These are phyloP conservation scores for Takifugu bimaculatus DNA, from an alignment of 2,113 vertebrate genomes.

Conservation along the genomic window DNA sequence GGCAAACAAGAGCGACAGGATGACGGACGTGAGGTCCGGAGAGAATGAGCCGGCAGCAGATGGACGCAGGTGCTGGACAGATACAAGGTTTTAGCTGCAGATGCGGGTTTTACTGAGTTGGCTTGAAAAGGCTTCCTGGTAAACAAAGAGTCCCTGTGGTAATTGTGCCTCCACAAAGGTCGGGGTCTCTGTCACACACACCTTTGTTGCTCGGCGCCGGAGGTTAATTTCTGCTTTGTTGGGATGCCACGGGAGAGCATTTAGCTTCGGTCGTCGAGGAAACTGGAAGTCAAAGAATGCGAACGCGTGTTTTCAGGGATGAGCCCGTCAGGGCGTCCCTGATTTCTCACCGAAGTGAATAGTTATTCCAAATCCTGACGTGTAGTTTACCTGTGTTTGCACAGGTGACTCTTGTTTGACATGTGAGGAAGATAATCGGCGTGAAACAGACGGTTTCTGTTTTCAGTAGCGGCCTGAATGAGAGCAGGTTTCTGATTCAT, in stretches of 20 bases:
- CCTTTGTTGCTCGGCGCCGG: neutral
- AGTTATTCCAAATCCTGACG: too few relatives aligned
- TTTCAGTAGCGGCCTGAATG: conserved; percentile 15
- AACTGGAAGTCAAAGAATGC: too few relatives aligned
- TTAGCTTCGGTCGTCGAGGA: too few relatives aligned
- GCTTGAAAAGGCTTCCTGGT: neutral
- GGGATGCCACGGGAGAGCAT: too few relatives aligned
- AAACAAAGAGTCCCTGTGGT: too few relatives aligned
- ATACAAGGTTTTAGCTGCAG: neutral
- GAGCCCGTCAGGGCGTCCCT: neutral
- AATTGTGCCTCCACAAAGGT: too few relatives aligned
- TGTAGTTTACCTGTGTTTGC: neutral
- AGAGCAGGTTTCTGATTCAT: conserved; percentile 46
- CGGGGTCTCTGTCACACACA: too few relatives aligned
- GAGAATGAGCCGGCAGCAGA: conserved; percentile 2
- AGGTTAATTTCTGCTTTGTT: neutral
- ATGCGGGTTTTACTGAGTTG: conserved; percentile 3
- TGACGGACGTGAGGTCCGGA: conserved; percentile 19
- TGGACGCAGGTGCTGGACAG: conserved; percentile 11
- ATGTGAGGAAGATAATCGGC: conserved; percentile 20
- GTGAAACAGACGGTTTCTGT: conserved; percentile 10
- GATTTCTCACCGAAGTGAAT: too few relatives aligned
- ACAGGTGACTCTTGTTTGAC: conserved; percentile 5
- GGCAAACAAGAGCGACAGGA: conserved; percentile 12
- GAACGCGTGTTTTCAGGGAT: neutral